Evolutionary conservation across 2,888 invertebrate species (phyloP).

Genomic region (Stegana nigrithorax): DNA sequence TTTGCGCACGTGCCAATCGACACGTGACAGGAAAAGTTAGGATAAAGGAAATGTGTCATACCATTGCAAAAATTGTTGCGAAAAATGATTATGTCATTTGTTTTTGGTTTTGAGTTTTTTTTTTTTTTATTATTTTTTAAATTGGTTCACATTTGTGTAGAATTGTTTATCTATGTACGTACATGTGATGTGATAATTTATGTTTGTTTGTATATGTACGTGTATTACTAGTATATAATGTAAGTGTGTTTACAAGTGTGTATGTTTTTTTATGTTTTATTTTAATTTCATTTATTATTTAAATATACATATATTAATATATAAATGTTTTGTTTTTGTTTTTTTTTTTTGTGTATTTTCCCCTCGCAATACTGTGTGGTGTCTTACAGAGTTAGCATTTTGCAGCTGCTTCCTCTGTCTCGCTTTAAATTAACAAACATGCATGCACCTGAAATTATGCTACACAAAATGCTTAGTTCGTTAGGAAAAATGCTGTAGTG

Average conservation of each 20-base stretch:
- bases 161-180: too few species aligned
- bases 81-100: conserved; percentile 3
- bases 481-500: neutral
- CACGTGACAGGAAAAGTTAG: too few species aligned
- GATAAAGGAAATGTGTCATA: conserved; percentile 11
- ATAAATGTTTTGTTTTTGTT: conserved; percentile 43
- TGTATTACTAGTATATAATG: conserved; percentile 3
- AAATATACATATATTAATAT: conserved; percentile 21
- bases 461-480: conserved; percentile 16
- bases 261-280: conserved; percentile 29
- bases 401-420: neutral
- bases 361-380: neutral
- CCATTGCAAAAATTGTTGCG: too few species aligned
- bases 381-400: conserved; percentile 11
- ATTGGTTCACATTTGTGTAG: neutral
- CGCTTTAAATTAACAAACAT: neutral
- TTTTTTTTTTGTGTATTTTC: conserved; percentile 26
- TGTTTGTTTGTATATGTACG: conserved; percentile 13
- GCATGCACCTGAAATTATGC: conserved; percentile 38
- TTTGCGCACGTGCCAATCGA: too few species aligned
- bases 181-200: too few species aligned
- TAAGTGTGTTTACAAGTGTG: conserved; percentile 6
- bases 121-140: conserved; percentile 27
- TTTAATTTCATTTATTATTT: neutral
- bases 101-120: conserved; percentile 21